These are phyloP conservation scores for Diorhabda sublineata DNA, from an alignment of 1,140 invertebrate species.

Conservation along the genomic window DNA sequence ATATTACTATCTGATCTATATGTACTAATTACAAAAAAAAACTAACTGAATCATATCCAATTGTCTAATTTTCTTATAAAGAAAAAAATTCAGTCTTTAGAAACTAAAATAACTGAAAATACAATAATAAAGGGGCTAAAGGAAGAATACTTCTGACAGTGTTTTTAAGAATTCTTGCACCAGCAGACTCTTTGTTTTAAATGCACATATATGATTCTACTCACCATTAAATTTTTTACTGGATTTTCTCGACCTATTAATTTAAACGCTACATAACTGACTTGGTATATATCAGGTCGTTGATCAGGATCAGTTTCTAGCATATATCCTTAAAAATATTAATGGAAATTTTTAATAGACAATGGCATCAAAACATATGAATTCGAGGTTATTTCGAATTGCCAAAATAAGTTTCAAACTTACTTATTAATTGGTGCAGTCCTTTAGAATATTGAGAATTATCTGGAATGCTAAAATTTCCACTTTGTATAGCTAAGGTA, in stretches of 20 bases:
- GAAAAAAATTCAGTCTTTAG: too few species aligned
- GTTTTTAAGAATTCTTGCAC: neutral
- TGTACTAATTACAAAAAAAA: too few species aligned
- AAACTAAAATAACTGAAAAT: too few species aligned
- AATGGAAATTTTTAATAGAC: neutral
- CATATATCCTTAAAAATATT: slow-evolving; percentile 64
- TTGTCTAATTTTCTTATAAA: too few species aligned
- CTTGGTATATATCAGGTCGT: slow-evolving; percentile 87
- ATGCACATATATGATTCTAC: slow-evolving; percentile 3
- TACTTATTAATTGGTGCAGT: slow-evolving; percentile 55
- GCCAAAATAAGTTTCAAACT: slow-evolving; percentile 29
- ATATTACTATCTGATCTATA: too few species aligned
- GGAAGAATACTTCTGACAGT: too few species aligned
- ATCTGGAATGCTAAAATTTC: slow-evolving; percentile 84
- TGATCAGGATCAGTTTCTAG: slow-evolving; percentile 77
- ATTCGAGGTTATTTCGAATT: neutral
- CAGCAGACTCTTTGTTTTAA: neutral
- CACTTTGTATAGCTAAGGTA: slow-evolving; percentile 88
- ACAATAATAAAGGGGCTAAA: too few species aligned
- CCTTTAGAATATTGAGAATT: slow-evolving; percentile 69
- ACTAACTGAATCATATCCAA: too few species aligned
- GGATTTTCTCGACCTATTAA: slow-evolving; percentile 71
- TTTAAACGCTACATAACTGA: slow-evolving; percentile 73
- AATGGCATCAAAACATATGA: neutral
- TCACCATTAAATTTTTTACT: slow-evolving; percentile 79